Evolutionary conservation across 2,113 vertebrate genomes (phyloP).

Genomic region (Ailuropoda melanoleuca): DNA sequence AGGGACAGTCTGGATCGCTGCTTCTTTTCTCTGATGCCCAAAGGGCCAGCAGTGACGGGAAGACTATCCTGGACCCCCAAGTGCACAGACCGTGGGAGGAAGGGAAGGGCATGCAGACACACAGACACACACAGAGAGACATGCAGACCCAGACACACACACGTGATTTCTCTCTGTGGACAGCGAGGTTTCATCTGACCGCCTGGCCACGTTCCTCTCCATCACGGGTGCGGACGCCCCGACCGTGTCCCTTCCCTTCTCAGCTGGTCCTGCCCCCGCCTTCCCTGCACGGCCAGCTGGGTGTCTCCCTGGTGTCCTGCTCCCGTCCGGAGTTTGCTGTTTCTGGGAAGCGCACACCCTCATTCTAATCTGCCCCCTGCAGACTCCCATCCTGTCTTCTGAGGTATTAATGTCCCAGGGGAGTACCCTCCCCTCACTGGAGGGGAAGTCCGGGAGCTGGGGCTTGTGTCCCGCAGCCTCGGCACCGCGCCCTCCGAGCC

Average conservation of each 20-base stretch:
- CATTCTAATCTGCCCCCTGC: too few relatives aligned
- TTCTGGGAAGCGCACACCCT: neutral
- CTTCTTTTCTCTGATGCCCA: neutral
- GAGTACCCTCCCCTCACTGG: neutral
- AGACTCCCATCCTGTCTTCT: too few relatives aligned
- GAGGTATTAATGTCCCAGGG: too few relatives aligned
- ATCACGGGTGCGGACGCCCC: neutral
- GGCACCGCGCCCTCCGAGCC: too few relatives aligned
- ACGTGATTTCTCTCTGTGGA: too few relatives aligned
- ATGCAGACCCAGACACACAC: neutral
- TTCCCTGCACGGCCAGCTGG: neutral
- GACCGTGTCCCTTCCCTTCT: neutral
- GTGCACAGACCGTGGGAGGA: fast-evolving
- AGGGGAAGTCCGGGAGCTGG: too few relatives aligned
- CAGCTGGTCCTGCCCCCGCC: too few relatives aligned
- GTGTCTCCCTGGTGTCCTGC: neutral
- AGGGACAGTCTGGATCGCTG: fast-evolving
- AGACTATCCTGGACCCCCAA: neutral
- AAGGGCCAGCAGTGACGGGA: neutral
- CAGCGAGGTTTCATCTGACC: too few relatives aligned
- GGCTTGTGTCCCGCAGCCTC: too few relatives aligned
- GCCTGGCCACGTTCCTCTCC: neutral
- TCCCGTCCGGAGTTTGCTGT: neutral
- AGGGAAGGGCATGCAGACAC: neutral
- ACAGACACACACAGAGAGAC: too few relatives aligned